These are phyloP conservation scores for Penaeus vannamei DNA, from an alignment of 1,140 invertebrate species.

Conservation along the genomic window DNA sequence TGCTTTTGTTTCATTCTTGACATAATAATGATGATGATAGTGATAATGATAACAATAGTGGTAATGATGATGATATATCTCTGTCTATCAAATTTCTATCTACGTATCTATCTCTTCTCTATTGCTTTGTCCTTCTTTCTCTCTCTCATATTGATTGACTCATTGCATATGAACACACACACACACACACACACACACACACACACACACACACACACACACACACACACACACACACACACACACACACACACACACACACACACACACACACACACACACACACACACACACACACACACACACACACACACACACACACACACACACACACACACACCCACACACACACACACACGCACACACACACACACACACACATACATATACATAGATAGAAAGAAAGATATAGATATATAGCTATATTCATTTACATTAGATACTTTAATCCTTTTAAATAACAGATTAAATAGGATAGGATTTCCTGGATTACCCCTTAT, in stretches of 20 bases:
- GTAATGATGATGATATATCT: too few species aligned
- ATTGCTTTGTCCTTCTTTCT: background rate
- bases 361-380: background rate
- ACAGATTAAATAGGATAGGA: too few species aligned
- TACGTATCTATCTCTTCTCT: background rate
- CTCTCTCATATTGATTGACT: too few species aligned
- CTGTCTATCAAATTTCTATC: background rate
- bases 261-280: background rate
- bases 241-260: background rate
- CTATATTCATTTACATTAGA: too few species aligned
- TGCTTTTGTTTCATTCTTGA: too few species aligned
- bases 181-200: background rate
- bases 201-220: background rate
- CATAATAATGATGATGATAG: too few species aligned
- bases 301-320: background rate
- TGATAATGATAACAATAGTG: too few species aligned
- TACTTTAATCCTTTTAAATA: too few species aligned
- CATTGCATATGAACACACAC: conserved; percentile 26
- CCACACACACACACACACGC: background rate
- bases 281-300: background rate
- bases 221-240: background rate
- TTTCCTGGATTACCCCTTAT: too few species aligned
- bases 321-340: background rate
- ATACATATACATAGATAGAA: background rate
- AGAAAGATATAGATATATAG: too few species aligned